Conservation (phyloP, 2,888 invertebrate genomes). For the Apoderus coryli region DNA sequence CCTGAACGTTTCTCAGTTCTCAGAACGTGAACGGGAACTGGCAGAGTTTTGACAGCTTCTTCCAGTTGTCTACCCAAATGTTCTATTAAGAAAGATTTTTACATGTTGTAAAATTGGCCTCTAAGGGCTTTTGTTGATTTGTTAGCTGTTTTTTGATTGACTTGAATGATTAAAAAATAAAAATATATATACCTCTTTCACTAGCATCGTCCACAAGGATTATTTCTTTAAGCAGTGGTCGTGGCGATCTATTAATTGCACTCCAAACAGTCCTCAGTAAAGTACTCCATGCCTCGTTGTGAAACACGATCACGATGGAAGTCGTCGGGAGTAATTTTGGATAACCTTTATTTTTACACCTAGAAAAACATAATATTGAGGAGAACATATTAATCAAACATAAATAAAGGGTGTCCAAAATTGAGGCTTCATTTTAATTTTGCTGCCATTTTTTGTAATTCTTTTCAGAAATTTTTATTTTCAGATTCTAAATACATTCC, state of each 20-base stretch:
- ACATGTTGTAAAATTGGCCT: too few relatives aligned
- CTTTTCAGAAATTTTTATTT: too few relatives aligned
- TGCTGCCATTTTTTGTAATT: too few relatives aligned
- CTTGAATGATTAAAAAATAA: too few relatives aligned
- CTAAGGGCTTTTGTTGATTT: too few relatives aligned
- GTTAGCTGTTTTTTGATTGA: too few relatives aligned
- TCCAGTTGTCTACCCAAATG: conserved; percentile 81
- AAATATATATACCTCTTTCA: conserved; percentile 55
- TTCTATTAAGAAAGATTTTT: conserved; percentile 46
- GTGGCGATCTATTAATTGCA: conserved; percentile 89
- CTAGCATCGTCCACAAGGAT: conserved; percentile 97
- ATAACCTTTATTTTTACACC: conserved; percentile 69
- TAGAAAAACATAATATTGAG: conserved; percentile 32
- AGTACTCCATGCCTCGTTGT: conserved; percentile 98
- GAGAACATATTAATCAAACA: conserved; percentile 11
- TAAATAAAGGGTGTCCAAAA: conserved; percentile 3
- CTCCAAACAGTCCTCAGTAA: conserved; percentile 92
- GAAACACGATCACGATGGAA: conserved; percentile 96
- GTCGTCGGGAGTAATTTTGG: conserved; percentile 74
- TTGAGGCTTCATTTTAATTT: too few relatives aligned
- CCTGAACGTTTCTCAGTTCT: conserved; percentile 90
- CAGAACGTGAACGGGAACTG: conserved; percentile 74
- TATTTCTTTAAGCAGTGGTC: conserved; percentile 76
- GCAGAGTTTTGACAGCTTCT: conserved; percentile 72
- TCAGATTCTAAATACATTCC: too few relatives aligned